Conservation (phyloP, 2,797 vertebrate genomes). For the Molossus alvarezi region DNA sequence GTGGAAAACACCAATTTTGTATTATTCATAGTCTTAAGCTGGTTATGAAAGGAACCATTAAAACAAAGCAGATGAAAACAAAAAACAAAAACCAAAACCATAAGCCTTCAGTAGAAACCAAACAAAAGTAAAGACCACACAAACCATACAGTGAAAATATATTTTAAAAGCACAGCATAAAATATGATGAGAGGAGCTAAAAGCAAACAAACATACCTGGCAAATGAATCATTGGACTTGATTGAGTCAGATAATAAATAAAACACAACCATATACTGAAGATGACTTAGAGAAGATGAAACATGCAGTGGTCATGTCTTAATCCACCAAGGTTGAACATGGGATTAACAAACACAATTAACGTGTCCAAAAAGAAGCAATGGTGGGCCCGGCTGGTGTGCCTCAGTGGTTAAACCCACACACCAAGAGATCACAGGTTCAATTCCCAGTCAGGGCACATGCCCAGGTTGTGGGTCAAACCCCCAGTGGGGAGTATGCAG, state of each 20-base stretch:
- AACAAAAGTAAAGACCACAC: not conserved
- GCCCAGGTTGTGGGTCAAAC: too few species aligned
- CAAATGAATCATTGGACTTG: not conserved
- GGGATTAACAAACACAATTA: not conserved
- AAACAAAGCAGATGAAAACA: not conserved
- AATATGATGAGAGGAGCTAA: not conserved
- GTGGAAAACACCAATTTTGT: not conserved
- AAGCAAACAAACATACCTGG: not conserved
- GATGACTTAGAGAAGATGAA: not conserved
- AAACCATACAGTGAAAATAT: not conserved
- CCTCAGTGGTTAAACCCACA: too few species aligned
- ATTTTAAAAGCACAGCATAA: not conserved
- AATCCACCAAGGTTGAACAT: not conserved
- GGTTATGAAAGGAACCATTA: not conserved
- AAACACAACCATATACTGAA: not conserved
- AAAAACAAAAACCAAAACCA: too few species aligned
- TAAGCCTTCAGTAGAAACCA: slow-evolving; percentile 1
- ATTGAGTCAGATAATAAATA: not conserved
- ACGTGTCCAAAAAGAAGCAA: not conserved
- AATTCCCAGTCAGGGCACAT: too few species aligned
- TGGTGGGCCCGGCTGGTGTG: not conserved
- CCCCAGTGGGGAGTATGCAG: too few species aligned
- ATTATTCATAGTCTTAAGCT: not conserved
- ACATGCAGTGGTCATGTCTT: not conserved
- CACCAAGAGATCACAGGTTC: too few species aligned